Evolutionary conservation across 2,113 vertebrate species (phyloP).

Genomic region (Ptyas mucosa): DNA sequence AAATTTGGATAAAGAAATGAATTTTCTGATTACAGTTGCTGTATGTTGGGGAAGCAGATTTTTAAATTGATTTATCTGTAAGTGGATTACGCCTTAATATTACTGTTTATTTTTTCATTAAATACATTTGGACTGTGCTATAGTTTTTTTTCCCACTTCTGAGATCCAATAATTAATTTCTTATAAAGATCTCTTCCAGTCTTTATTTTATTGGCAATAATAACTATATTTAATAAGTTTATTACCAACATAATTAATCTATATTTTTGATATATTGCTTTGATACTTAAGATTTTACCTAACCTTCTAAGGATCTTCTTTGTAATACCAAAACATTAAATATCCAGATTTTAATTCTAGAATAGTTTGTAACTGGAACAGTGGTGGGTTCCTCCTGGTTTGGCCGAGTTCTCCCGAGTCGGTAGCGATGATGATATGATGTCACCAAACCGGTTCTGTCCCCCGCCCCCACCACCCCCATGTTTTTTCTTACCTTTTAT

Average conservation of each 20-base stretch:
- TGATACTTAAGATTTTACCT: constrained; percentile 25
- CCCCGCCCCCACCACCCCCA: too few species aligned
- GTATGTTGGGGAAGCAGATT: neutral
- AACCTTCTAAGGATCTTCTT: neutral
- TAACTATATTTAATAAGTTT: constrained; percentile 37
- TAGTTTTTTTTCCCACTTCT: neutral
- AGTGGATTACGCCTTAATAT: neutral
- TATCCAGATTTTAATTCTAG: neutral
- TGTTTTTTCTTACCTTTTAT: too few species aligned
- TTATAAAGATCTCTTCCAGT: constrained; percentile 13
- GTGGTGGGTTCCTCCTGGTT: too few species aligned
- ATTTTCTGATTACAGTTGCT: neutral
- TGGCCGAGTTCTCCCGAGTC: too few species aligned
- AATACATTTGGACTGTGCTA: neutral
- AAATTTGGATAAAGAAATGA: neutral
- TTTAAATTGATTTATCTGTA: neutral
- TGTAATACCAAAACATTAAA: constrained; percentile 28
- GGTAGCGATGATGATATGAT: too few species aligned
- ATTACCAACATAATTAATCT: constrained; percentile 43
- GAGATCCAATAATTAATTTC: constrained; percentile 21
- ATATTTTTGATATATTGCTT: constrained; percentile 38
- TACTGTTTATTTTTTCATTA: neutral
- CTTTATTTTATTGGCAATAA: constrained; percentile 39
- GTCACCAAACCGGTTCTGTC: too few species aligned
- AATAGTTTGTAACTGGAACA: constrained; percentile 17